Evolutionary conservation across 2,113 vertebrate species (phyloP).

Genomic region (Sinosuthora webbiana): DNA sequence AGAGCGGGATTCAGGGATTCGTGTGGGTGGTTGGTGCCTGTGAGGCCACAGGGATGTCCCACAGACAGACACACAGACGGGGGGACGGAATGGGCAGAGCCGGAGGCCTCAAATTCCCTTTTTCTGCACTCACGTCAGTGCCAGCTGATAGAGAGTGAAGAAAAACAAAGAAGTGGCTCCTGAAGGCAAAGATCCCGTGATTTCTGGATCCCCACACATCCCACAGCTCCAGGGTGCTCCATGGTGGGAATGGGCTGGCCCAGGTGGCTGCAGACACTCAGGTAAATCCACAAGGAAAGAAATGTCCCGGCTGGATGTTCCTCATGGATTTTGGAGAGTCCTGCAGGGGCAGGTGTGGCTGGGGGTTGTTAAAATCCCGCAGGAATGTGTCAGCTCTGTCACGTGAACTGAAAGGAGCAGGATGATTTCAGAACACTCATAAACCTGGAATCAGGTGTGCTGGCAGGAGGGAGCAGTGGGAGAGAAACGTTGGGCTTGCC

Average conservation of each 20-base stretch:
- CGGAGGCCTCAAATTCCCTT: not conserved
- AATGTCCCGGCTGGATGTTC: not conserved
- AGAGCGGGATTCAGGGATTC: not conserved
- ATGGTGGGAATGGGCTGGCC: not conserved
- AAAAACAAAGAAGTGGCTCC: not conserved
- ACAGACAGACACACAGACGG: fast-evolving
- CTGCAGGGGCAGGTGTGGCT: not conserved
- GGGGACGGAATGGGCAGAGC: not conserved
- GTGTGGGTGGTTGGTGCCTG: not conserved
- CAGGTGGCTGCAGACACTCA: not conserved
- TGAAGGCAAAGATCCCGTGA: not conserved
- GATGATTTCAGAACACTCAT: fast-evolving
- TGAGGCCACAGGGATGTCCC: not conserved
- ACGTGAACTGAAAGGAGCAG: not conserved
- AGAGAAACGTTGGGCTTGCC: not conserved
- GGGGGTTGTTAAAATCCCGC: not conserved
- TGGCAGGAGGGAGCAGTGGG: not conserved
- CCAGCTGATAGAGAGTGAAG: not conserved
- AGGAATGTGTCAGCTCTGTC: not conserved
- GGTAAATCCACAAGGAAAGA: not conserved
- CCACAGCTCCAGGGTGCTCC: not conserved
- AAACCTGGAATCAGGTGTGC: not conserved
- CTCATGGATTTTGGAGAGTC: no score
- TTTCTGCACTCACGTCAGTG: fast-evolving
- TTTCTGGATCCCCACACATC: not conserved